Percentiles rank a stretch among this genome's conserved stretches.
phyloP scores from a whole-genome alignment of 2,113 vertebrate species.

The Eleginops maclovinus region DNA sequence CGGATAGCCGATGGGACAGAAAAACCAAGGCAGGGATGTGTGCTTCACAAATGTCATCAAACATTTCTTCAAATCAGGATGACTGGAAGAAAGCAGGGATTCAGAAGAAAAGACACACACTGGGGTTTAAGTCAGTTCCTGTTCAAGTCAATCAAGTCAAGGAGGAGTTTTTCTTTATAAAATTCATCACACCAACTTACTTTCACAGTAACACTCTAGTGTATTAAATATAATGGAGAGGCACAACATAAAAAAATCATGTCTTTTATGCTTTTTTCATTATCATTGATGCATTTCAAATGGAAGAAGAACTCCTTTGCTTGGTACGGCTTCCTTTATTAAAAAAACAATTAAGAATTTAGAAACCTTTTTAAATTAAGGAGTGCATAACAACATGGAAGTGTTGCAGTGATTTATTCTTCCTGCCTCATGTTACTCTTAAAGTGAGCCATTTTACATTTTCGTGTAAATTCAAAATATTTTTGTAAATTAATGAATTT shows the following conservation, averaged over 20 bases:
- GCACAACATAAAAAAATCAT: slow-evolving; percentile 65
- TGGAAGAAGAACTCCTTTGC: slow-evolving; percentile 60
- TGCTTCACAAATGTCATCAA: slow-evolving; percentile 51
- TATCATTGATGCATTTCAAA: slow-evolving; percentile 76
- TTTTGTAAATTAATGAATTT: slow-evolving; percentile 21
- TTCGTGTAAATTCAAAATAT: slow-evolving; percentile 4
- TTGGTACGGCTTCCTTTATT: slow-evolving; percentile 70
- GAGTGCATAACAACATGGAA: slow-evolving; percentile 50
- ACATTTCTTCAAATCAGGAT: slow-evolving; percentile 49
- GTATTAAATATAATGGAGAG: slow-evolving; percentile 67
- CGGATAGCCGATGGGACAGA: slow-evolving; percentile 37
- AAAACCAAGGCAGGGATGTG: slow-evolving; percentile 4
- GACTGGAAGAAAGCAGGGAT: slow-evolving; percentile 39
- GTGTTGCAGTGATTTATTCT: slow-evolving; percentile 28
- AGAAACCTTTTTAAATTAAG: slow-evolving; percentile 60
- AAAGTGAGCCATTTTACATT: slow-evolving; percentile 27
- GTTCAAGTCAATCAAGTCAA: slow-evolving; percentile 70
- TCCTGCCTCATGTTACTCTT: slow-evolving; percentile 18
- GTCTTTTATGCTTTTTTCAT: slow-evolving; percentile 68
- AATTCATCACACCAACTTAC: slow-evolving; percentile 67
- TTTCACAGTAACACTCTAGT: slow-evolving; percentile 55
- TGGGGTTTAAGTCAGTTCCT: slow-evolving; percentile 52
- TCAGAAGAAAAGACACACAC: slow-evolving; percentile 56
- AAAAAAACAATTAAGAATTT: slow-evolving; percentile 74
- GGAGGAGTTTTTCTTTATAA: slow-evolving; percentile 59